Evolutionary conservation across 2,797 vertebrate species (phyloP), one percentile per base, ranked within the genome.

Genomic region (Phalloptychus januarius): DNA sequence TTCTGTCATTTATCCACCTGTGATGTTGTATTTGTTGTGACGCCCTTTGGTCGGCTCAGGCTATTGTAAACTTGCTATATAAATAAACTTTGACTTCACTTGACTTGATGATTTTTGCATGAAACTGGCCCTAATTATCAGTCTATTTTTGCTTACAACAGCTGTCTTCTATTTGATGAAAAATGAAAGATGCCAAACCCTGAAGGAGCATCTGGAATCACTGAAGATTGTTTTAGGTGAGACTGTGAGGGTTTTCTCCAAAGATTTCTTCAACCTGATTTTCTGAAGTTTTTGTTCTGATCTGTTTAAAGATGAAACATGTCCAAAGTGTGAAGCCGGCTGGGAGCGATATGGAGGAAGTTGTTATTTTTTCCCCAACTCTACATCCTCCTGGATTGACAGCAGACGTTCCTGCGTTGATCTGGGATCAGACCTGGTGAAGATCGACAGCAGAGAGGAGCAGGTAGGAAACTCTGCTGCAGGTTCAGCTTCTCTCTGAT

Each of bases 221-320:
- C 50, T 74, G 72, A 74, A 23, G 25, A 58, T 56, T 16, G 2
- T 18, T 13, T 74, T 36, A 74, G 72, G 72, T 58, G 72, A 56
- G 36, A 40, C 23, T 38, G 15, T 50, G 7, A 25, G 40, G 71
- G 31, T 50, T 50, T 2, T 38, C 61, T 65, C 33, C 33, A 65
- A 36, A 65, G 18, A 38, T 65, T 38, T 65, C 7, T 61, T 36
- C 61, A 8, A 2, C 33, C 33, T 36, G 58, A 63, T 36, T 63
- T 7, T 16, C 13, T 20, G 31, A 38, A 4, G 61, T 36, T 4
- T 63, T 65, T 65, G 33, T 65, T 65, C 58, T 36, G 15, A 63
- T 63, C 58, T 63, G 58, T 36, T 65, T 38, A 23, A 38, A 65
- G 61, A 38, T 23, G 33, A 65, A 7, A 65, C 7, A 23, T 65